A percentile compares a stretch with the other conserved stretches of the same genome.
Conservation (phyloP, 2,888 invertebrate species). For the Endotricha flammealis region DNA sequence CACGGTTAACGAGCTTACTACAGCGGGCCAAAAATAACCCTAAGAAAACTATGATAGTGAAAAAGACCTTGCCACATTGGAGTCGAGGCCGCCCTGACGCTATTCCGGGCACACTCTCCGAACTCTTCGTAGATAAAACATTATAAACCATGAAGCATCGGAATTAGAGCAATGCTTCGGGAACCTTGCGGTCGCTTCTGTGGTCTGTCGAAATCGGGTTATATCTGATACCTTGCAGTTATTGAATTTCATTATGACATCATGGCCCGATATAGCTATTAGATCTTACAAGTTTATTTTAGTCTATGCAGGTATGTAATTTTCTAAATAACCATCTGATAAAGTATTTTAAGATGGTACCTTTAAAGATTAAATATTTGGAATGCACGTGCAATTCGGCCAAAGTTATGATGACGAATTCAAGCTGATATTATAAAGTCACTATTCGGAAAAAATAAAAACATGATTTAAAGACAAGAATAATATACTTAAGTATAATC, state of each 20-base stretch:
- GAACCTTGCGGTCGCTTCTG: neutral
- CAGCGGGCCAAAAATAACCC: conserved; percentile 19
- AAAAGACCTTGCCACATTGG: conserved; percentile 27
- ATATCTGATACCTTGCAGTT: neutral
- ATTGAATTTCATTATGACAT: neutral
- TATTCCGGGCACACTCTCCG: conserved; percentile 13
- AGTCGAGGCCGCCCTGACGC: conserved; percentile 15
- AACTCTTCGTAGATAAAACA: neutral
- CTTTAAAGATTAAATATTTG: too few relatives aligned
- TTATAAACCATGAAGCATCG: neutral
- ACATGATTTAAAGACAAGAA: too few relatives aligned
- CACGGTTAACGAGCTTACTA: conserved; percentile 5
- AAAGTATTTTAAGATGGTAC: too few relatives aligned
- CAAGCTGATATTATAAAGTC: too few relatives aligned
- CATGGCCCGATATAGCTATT: neutral
- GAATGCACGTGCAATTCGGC: too few relatives aligned
- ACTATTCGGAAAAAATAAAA: too few relatives aligned
- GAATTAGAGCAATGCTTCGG: neutral
- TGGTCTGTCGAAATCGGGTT: neutral
- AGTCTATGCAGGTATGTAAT: too few relatives aligned
- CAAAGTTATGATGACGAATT: too few relatives aligned
- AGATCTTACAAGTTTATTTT: too few relatives aligned
- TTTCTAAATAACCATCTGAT: too few relatives aligned
- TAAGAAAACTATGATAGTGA: conserved; percentile 20
- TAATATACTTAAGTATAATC: too few relatives aligned